Base-by-base conservation (phyloP, 1,140 invertebrate species). In the Neuroterus valhalla region DNA sequence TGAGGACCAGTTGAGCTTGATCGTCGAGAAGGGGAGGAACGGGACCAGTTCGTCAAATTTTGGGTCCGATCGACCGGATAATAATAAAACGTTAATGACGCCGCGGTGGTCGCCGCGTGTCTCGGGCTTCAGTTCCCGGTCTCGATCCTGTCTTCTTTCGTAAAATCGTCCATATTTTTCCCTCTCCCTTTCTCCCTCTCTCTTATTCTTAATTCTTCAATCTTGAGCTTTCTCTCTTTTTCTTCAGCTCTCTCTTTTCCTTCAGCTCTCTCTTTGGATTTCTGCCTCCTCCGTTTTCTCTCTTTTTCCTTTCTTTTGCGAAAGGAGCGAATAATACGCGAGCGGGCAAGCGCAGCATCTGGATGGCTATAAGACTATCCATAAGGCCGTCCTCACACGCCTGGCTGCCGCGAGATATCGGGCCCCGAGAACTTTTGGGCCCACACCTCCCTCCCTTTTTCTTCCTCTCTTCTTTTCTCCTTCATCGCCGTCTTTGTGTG, bases 11-110 rank as follows among this genome's bases (percentile, higher is more conserved):
- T 67, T 50, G 48, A 46, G 31, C 31, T 38, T 38, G 4, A 5
- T 38, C 5, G 6, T 38, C 31, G 31, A 8, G 31, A 10, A 38
- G 31, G 10, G 31, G 44, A 44, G 55, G 75, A 73, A 68, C 48
- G 72, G 70, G 71, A 77, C 77, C 73, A 78, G 81, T 75, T 79
- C 72, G 77, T 81, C 78, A 82, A 82, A 83, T 81, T 79, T 81
- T 80, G 77, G 78, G 79, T 19, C 80, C 82, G 76, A 78, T 83
- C 79, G 70, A 78, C 70, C 79, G 80, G 46, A 83, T 79, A 80
- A 76, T 78, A 82, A 85, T 83, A 82, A 83, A 82, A 84, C 80
- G 75, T 74, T 80, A 82, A 81, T 79, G 80, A 82, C 76, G 77
- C 76, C 50, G 77, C 67, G 80, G 81, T 82, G 80, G 83, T 84